Conservation (phyloP, 2,113 vertebrate genomes). For the Gasterosteus nipponicus region DNA sequence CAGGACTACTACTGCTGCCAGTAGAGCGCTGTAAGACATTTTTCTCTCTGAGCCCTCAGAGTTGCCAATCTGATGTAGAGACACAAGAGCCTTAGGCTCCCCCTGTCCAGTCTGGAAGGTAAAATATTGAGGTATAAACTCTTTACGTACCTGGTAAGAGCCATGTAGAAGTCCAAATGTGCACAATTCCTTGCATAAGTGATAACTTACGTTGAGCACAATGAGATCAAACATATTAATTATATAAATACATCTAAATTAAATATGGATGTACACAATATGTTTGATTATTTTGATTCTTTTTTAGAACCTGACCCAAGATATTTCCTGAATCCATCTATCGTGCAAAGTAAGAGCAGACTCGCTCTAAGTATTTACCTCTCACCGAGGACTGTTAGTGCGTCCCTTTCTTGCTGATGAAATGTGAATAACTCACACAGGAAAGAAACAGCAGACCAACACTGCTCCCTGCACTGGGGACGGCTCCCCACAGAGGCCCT, state of each 20-base stretch:
- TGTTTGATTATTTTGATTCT: background rate
- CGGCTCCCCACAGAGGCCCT: conserved; percentile 44
- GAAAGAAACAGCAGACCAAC: conserved; percentile 72
- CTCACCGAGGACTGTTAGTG: conserved; percentile 60
- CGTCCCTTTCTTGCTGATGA: conserved; percentile 65
- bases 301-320: background rate
- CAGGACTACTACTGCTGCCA: conserved; percentile 79
- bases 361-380: conserved; percentile 64
- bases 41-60: conserved; percentile 74
- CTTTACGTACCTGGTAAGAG: background rate
- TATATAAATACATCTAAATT: background rate
- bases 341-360: background rate
- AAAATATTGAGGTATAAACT: conserved; percentile 15
- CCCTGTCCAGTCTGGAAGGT: conserved; percentile 56
- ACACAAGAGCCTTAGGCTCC: conserved; percentile 63
- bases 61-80: conserved; percentile 70
- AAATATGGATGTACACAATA: background rate
- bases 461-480: conserved; percentile 51
- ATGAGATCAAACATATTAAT: background rate
- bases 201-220: background rate
- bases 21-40: conserved; percentile 66
- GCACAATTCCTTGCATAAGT: background rate
- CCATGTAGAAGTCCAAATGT: background rate
- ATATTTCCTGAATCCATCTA: background rate
- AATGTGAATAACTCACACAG: conserved; percentile 67